Evolutionary conservation across 2,888 invertebrate genomes (phyloP), one percentile per base, ranked within the genome.

Genomic region (Disparrhopalites patrizii): DNA sequence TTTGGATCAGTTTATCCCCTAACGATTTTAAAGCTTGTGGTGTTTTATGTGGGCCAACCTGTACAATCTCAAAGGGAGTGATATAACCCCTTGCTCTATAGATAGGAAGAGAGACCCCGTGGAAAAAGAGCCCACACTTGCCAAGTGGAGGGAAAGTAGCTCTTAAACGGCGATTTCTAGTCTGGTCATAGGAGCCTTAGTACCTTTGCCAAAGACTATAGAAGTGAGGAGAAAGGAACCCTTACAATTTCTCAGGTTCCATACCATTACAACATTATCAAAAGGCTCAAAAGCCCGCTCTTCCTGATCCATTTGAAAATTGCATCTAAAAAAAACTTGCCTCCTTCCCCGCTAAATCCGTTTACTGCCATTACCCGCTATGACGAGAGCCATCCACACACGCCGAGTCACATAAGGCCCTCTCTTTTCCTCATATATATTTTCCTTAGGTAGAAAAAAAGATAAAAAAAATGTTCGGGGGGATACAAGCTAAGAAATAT

Each of bases 141-240:
- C 20, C 23, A 28, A 55, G 36, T 20, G 33, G 33, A n/a, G 20
- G 23, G 36, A 57, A 57, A 57, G 18, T 57, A 30, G 33, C 23
- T 33, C 33, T 71, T 73, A 73, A 73, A 70, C 60, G 67, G 61
- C 69, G 66, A 73, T 73, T 73, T 73, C 73, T 73, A 73, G 69
- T 73, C 73, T 68, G 63, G 73, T 70, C 73, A 71, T 68, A 47
- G 18, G 23, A 47, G 25, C 47, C 31, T 30, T n/a, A 20, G 40
- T 40, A n/a, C 30, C 30, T 52, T 52, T 36, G 8, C 52, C n/a
- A 30, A 52, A n/a, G 30, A 52, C 28, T 52, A 58, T 27, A 54
- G n/a, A 51, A 31, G 52, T 23, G 18, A n/a, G 7, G 18, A 30
- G 13, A n/a, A 52, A 52, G 52, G 52, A 43, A 31, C 28, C 58